Conservation (phyloP, 2,797 vertebrate species). For the Poeciliopsis infans region DNA sequence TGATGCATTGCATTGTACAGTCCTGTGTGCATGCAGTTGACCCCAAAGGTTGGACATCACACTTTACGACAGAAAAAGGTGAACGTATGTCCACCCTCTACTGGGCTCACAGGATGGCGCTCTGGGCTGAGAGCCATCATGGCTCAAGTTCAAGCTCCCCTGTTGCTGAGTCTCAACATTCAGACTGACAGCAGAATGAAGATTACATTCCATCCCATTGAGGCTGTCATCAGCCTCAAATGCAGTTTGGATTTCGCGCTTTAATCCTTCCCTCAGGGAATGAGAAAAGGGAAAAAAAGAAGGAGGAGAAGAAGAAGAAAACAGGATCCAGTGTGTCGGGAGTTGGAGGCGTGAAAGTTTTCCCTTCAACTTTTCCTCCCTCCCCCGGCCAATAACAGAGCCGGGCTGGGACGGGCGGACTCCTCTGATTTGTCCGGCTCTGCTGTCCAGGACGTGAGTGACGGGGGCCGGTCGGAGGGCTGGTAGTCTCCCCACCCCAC, state of each 20-base stretch:
- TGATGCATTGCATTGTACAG: not conserved
- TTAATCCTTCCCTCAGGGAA: conserved; percentile 10
- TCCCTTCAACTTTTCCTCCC: conserved; percentile 60
- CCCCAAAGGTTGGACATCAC: not conserved
- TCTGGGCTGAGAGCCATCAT: not conserved
- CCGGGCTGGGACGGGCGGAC: conserved; percentile 33
- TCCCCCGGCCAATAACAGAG: conserved; percentile 69
- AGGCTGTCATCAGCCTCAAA: not conserved
- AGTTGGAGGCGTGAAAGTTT: conserved; percentile 74
- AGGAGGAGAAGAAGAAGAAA: not conserved
- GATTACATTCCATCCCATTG: not conserved
- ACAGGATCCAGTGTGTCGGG: conserved; percentile 25
- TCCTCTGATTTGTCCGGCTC: conserved; percentile 69
- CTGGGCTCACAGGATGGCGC: not conserved
- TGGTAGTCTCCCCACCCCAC: conserved; percentile 5
- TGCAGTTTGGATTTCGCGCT: conserved; percentile 54
- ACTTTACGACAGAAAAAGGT: not conserved
- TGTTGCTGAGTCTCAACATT: not conserved
- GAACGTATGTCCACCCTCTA: not conserved
- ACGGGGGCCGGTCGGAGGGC: conserved; percentile 64
- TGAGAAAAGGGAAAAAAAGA: not conserved
- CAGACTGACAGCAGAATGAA: not conserved
- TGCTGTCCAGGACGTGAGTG: conserved; percentile 68
- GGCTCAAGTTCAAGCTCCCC: not conserved
- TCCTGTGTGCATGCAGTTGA: not conserved